Conservation (phyloP, 2,797 vertebrate species). For the Lutjanus campechanus region DNA sequence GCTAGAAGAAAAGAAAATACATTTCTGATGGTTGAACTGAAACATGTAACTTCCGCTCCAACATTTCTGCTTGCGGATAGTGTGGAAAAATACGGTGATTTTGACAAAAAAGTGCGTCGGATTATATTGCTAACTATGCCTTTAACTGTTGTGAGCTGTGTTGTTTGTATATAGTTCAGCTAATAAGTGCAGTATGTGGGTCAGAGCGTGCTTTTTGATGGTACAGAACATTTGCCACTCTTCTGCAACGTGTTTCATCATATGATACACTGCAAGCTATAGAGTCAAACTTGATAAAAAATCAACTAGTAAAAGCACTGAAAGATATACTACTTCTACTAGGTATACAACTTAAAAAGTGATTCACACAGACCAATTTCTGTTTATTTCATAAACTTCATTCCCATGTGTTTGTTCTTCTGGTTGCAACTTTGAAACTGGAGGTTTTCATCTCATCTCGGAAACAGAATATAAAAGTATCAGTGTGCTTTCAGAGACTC, state of each 20-base stretch:
- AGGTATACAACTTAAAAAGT: background rate
- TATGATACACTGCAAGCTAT: background rate
- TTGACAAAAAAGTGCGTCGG: too few relatives aligned
- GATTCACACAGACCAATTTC: background rate
- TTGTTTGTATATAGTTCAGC: slow-evolving; percentile 1
- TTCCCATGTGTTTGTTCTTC: background rate
- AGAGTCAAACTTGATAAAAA: background rate
- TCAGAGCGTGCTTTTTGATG: slow-evolving; percentile 16
- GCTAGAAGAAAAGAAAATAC: background rate
- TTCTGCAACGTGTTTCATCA: background rate
- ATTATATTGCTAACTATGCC: too few relatives aligned
- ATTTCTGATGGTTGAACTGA: background rate
- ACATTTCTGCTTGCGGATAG: too few relatives aligned
- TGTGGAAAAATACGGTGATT: too few relatives aligned
- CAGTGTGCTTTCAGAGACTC: slow-evolving; percentile 8
- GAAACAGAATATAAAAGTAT: slow-evolving; percentile 34
- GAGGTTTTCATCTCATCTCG: slow-evolving; percentile 1
- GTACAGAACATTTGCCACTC: background rate
- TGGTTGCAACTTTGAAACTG: slow-evolving; percentile 11
- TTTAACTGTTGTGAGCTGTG: slow-evolving; percentile 5
- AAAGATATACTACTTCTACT: background rate
- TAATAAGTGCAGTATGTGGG: slow-evolving; percentile 28
- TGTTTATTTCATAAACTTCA: slow-evolving; percentile 1
- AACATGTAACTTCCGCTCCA: background rate
- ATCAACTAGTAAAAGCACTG: background rate